phyloP scores from a whole-genome alignment of 1,140 invertebrate species.

The Physella acuta region DNA sequence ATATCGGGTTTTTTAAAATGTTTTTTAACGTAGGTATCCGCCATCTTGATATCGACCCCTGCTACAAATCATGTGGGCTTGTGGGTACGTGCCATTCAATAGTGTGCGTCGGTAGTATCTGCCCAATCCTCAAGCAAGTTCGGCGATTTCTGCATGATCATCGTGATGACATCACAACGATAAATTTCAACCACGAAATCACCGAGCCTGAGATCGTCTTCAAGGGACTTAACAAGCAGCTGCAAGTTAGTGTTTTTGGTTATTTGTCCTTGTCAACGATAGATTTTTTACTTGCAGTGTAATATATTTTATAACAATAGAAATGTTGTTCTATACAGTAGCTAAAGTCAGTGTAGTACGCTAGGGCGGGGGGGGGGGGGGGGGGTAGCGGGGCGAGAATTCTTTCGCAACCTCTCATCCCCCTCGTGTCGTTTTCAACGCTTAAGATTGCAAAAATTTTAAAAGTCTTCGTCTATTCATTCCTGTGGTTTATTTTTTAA shows the following conservation, averaged over 20 bases:
- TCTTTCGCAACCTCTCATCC: too few relatives aligned
- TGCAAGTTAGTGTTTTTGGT: too few relatives aligned
- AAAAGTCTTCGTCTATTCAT: too few relatives aligned
- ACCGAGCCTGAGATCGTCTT: slow-evolving; percentile 8
- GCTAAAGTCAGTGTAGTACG: not conserved
- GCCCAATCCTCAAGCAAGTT: slow-evolving; percentile 22
- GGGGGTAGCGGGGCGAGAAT: too few relatives aligned
- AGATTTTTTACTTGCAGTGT: too few relatives aligned
- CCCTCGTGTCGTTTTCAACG: too few relatives aligned
- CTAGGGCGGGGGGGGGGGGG: not conserved
- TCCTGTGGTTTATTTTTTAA: too few relatives aligned
- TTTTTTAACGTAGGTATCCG: slow-evolving; percentile 10
- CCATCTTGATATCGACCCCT: slow-evolving; percentile 27
- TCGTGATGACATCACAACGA: slow-evolving; percentile 16
- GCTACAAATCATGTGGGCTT: slow-evolving; percentile 26
- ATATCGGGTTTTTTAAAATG: not conserved
- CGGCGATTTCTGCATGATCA: slow-evolving; percentile 17
- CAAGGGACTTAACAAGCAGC: not conserved
- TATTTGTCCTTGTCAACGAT: too few relatives aligned
- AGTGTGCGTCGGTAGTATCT: slow-evolving; percentile 24
- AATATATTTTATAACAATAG: not conserved
- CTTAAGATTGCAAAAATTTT: too few relatives aligned
- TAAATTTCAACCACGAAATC: slow-evolving; percentile 34
- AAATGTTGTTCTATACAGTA: not conserved
- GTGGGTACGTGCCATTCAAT: slow-evolving; percentile 26